Base-by-base conservation (phyloP, 2,888 invertebrate genomes). In the Drosophila nr. perissopoda region DNA sequence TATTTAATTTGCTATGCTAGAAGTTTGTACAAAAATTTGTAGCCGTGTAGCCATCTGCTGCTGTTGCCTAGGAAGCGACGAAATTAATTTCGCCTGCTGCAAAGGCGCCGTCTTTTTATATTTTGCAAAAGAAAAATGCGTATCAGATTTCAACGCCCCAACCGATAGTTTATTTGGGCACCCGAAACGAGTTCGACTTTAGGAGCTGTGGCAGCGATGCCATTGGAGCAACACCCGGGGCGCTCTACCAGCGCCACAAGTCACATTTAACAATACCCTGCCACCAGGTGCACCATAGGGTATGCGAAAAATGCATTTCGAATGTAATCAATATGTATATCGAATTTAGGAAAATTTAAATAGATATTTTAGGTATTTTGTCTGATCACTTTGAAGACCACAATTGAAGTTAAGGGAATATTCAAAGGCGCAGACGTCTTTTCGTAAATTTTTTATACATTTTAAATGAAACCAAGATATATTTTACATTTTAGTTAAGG, bases 71-170 rank as follows among this genome's bases (percentile, higher is more conserved):
- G 88, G 79, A 85, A 88, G 85, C 76, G 31, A 76, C 80, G 69
- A 82, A 76, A 74, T 70, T 73, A 59, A 71, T 61, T 70, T 76
- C 63, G 73, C 59, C 49, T 60, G 69, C 77, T 42, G 59, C 52
- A 73, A 61, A 45, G 13, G 59, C 68, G 61, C 27, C 58, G 59
- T 56, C 52, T 71, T 62, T 16, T 21, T 45, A 38, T 40, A 66
- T 77, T 83, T 72, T 65, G 62, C 68, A 49, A 73, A 57, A 69
- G 63, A 76, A 76, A 85, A 76, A 68, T 80, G 75, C 78, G 80
- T 89, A 88, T 87, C 86, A 72, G 73, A 86, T 90, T 88, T 83
- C 90, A 69, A 64, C 78, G 75, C 65, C 58, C 68, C 73, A 60
- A 54, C 59, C 25, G 53, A 52, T 27, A 52, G 25, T 57, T 66